phyloP scores from a whole-genome alignment of 2,113 vertebrate genomes.

The Colinus virginianus region DNA sequence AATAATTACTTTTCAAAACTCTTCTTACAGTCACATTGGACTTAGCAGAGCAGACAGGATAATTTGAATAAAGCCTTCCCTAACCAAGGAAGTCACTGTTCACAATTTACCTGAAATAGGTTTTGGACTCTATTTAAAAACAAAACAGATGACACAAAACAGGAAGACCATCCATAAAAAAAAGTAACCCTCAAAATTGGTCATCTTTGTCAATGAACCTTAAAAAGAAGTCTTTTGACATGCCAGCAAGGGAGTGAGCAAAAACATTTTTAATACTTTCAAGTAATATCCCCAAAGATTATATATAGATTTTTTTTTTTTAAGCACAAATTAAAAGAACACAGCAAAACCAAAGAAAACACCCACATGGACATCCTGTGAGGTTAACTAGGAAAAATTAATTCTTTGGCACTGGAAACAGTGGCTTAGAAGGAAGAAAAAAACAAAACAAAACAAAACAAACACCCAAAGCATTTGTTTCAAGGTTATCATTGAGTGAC shows the following conservation, averaged over 20 bases:
- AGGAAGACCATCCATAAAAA: not conserved
- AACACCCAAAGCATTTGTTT: not conserved
- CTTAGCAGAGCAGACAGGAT: not conserved
- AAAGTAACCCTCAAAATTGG: not conserved
- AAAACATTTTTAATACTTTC: not conserved
- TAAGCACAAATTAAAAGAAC: not conserved
- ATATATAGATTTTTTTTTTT: not conserved
- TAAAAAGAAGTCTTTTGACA: not conserved
- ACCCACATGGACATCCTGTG: not conserved
- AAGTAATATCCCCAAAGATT: not conserved
- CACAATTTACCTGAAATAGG: not conserved
- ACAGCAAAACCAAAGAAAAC: not conserved
- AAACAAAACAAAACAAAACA: not conserved
- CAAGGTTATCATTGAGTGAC: not conserved
- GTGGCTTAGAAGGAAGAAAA: not conserved
- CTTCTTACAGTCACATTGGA: not conserved
- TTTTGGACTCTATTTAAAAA: not conserved
- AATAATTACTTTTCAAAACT: not conserved
- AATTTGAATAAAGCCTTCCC: not conserved
- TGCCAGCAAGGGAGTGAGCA: not conserved
- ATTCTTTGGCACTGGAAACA: not conserved
- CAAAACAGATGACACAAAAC: not conserved
- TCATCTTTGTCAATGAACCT: not conserved
- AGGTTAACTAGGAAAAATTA: not conserved
- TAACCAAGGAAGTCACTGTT: not conserved